phyloP scores from a whole-genome alignment of 2,888 invertebrate species.

The Camptogramma bilineatum region DNA sequence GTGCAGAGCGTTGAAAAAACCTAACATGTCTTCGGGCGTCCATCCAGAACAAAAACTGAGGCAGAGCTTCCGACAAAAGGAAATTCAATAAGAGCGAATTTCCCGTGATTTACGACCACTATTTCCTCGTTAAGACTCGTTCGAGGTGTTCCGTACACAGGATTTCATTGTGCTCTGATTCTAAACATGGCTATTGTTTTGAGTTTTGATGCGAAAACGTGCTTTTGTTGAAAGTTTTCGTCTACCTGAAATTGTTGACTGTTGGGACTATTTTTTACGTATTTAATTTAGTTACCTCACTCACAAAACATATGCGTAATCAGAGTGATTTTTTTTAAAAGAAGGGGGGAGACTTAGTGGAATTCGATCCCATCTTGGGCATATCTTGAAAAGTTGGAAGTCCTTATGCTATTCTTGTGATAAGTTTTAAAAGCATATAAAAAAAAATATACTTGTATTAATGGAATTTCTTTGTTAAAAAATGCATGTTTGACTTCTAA shows the following conservation, averaged over 20 bases:
- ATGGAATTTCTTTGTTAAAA: too few relatives aligned
- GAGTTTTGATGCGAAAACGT: constrained; percentile 27
- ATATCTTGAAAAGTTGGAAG: too few relatives aligned
- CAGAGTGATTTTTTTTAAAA: not conserved
- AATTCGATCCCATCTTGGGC: too few relatives aligned
- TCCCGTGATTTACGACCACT: constrained; percentile 83
- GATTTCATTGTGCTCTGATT: constrained; percentile 61
- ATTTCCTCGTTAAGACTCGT: constrained; percentile 82
- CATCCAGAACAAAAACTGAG: constrained; percentile 76
- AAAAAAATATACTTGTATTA: too few relatives aligned
- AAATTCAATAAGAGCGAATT: constrained; percentile 85
- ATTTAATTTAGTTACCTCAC: not conserved
- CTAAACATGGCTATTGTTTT: constrained; percentile 29
- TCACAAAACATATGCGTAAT: not conserved
- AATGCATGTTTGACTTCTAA: too few relatives aligned
- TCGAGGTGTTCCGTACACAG: constrained; percentile 72
- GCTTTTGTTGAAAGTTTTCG: constrained; percentile 11
- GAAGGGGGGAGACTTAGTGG: too few relatives aligned
- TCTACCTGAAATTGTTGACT: not conserved
- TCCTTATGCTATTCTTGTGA: too few relatives aligned
- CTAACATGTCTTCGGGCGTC: constrained; percentile 65
- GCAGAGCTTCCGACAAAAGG: constrained; percentile 76
- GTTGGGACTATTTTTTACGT: not conserved
- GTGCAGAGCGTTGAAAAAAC: constrained; percentile 51
- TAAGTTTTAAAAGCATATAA: too few relatives aligned